Conservation (phyloP, 2,113 vertebrate genomes). For the Microcebus murinus region DNA sequence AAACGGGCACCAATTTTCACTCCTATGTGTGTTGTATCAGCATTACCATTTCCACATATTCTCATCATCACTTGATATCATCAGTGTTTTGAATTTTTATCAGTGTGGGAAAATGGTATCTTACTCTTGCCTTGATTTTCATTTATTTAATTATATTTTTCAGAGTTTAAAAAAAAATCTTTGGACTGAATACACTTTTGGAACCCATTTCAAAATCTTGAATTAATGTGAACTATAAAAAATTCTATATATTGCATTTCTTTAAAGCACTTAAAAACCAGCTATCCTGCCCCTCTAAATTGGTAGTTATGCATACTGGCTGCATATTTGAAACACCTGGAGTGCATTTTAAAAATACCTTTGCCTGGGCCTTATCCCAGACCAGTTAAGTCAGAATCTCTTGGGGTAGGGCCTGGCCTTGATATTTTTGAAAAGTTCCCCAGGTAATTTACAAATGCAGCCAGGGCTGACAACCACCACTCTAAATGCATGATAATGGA, state of each 20-base stretch:
- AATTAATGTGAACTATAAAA: constrained; percentile 66
- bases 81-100: background rate
- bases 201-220: constrained; percentile 28
- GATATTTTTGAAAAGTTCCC: constrained; percentile 34
- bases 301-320: background rate
- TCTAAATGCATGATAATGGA: constrained; percentile 29
- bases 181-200: constrained; percentile 41
- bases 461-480: background rate
- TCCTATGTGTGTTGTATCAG: background rate
- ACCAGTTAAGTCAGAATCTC: constrained; percentile 48
- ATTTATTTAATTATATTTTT: constrained; percentile 61
- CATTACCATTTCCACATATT: background rate
- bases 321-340: constrained; percentile 45
- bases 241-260: constrained; percentile 41
- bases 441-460: background rate
- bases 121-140: constrained; percentile 18
- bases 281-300: constrained; percentile 33
- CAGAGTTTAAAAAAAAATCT: constrained; percentile 16
- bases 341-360: constrained; percentile 61
- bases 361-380: constrained; percentile 49
- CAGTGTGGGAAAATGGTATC: background rate
- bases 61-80: background rate
- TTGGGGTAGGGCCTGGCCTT: background rate
- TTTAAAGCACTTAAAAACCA: constrained; percentile 17
- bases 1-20: constrained; percentile 13